Evolutionary conservation across 2,113 vertebrate genomes (phyloP), one percentile per base, ranked within the genome.

Genomic region (Marmota monax): DNA sequence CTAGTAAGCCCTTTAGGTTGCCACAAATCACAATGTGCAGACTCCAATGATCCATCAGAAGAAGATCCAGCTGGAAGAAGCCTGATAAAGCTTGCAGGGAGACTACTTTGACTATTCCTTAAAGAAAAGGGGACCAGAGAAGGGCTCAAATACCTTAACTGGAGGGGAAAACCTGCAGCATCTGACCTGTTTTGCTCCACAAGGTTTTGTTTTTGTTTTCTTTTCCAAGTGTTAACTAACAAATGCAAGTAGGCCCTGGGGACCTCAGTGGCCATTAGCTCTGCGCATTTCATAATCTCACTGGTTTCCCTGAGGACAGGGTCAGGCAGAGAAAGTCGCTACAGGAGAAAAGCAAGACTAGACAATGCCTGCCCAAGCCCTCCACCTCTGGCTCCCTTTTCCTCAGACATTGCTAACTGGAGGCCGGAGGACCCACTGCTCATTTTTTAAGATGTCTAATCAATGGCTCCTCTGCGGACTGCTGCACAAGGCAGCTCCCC

Each of bases 381-480:
- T 88, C 89, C 51, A 7, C 70, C 70, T 76, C 58, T 42, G 86
- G 70, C 32, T 72, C 56, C 61, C 12, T 88, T 83, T 83, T 82
- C 80, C 79, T 23, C 9, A 92, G 70, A 85, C 53, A 58, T 63
- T 25, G 72, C 34, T 37, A 70, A 65, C 32, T 5, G 3, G 2
- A 39, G 45, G 29, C 18, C 37, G 16, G 23, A 20, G 20, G 16
- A 63, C 32, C 65, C 73, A 32, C n/a, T 42, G 51, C 34, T 88
- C 93, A 80, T 88, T 92, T 94, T 85, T 79, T 78, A 42, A 94
- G 83, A 82, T 37, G 72, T 84, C 4, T 12, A 77, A 78, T 94
- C 92, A 45, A 92, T 88, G 67, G 18, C 67, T 88, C 29, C n/a
- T 92, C 83, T 23, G 25, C 0, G 27, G 70, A 67, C 48, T 27